Base-by-base conservation (phyloP, 2,113 vertebrate species). In the Melanerpes aurifrons region DNA sequence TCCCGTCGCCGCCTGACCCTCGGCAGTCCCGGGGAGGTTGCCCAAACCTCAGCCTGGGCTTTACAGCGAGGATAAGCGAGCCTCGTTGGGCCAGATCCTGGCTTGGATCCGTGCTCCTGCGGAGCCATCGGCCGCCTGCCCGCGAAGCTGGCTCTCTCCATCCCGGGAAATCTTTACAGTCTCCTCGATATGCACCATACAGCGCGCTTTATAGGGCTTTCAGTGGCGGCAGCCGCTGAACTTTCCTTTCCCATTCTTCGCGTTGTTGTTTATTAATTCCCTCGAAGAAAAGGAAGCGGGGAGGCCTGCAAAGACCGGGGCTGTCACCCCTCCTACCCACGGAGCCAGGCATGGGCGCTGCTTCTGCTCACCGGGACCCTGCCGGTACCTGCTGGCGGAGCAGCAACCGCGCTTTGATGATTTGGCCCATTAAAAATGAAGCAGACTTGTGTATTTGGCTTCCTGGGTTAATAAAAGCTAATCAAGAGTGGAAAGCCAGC, bases 381-480 rank as follows among this genome's bases (percentile, higher is more conserved):
- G 69, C 24, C 22, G 57, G 26, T 76, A 56, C 67, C 73, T 35
- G 70, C 69, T 47, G 48, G 22, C 25, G 43, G 19, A 48, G 67
- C 75, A 72, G 68, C 56, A 54, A 2, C 43, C 2, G 5, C 45
- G 5, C 89, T 84, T 84, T 50, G 83, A 72, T 75, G 73, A 75
- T 87, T 61, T 54, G 86, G 63, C 61, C 73, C 61, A n/a, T 87
- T 78, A 82, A 87, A 86, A 87, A 69, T 3, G 40, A 69, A 79
- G 43, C 35, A 5, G 26, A 15, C 47, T 90, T 58, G 70, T 37
- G 76, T 43, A 50, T 73, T 70, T 80, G 19, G 21, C 24, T 63
- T 31, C 47, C 88, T 43, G 59, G 48, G 57, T 97, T 94, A 93
- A 96, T 94, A 94, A 89, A 97, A 95, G 69, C 87, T 94, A 90